phyloP scores from a whole-genome alignment of 2,113 vertebrate species.

The Vidua macroura region DNA sequence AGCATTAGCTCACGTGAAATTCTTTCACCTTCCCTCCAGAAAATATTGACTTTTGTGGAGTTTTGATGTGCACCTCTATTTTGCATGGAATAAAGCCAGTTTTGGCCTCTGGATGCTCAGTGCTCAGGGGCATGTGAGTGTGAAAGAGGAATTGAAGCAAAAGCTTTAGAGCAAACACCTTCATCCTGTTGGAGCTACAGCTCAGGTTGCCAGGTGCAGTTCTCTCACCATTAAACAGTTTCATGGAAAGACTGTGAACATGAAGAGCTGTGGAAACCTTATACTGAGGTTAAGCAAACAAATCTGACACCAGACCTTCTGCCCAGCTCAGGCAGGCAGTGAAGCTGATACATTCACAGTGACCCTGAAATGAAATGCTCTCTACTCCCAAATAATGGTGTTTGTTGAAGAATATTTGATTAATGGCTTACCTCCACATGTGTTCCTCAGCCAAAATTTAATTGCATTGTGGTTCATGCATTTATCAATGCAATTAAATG shows the following conservation, averaged over 20 bases:
- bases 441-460: background rate
- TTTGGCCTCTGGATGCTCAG: background rate
- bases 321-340: background rate
- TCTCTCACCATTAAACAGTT: background rate
- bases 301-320: slow-evolving; percentile 19
- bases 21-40: background rate
- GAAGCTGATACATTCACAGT: background rate
- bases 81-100: background rate
- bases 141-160: background rate
- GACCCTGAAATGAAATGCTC: background rate
- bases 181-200: background rate
- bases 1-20: background rate
- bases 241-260: background rate
- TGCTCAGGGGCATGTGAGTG: fast-evolving
- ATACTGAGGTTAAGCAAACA: slow-evolving; percentile 25
- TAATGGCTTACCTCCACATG: background rate
- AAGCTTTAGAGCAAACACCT: background rate
- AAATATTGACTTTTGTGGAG: background rate
- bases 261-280: slow-evolving; percentile 18
- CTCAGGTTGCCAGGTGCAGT: background rate
- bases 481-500: background rate
- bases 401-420: background rate
- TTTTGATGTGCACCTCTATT: background rate
- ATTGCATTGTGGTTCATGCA: fast-evolving
- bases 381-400: background rate